Conservation (phyloP, 2,113 vertebrate species). For the human (Homo sapiens) region GRCh38 chr20:20748001-20748500, state of each 20-base stretch:
- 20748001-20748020: neutral
- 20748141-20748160: neutral
- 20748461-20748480: conserved; percentile 8
- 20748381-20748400: neutral
- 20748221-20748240: neutral
- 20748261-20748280: neutral
- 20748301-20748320: neutral
- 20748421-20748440: neutral
- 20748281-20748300: neutral
- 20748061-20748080: neutral
- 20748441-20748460: neutral
- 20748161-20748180: neutral
- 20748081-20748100: neutral
- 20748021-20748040: neutral
- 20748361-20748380: neutral
- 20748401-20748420: neutral
- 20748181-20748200: neutral
- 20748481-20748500: neutral
- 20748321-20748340: neutral
- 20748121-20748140: neutral
- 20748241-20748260: neutral
- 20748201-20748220: neutral
- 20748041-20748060: neutral
- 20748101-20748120: conserved; percentile 7
- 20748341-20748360: neutral